Evolutionary conservation across 2,113 vertebrate species (phyloP).

Genomic region (Choloepus hoffmanni): DNA sequence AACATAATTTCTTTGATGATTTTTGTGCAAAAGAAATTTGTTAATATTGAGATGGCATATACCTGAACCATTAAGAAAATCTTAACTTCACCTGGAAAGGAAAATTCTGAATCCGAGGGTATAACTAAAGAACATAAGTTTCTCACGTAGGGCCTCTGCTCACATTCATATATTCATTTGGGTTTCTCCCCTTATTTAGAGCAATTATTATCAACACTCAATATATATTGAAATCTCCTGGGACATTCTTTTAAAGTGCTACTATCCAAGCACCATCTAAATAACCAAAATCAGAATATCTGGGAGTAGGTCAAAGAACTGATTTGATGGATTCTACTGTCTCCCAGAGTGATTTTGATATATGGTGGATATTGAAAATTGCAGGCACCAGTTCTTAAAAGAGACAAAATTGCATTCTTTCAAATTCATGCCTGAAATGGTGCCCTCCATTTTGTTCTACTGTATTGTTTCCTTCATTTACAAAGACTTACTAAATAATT

Average conservation of each 20-base stretch:
- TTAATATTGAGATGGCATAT: not conserved
- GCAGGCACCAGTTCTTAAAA: not conserved
- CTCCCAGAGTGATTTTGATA: not conserved
- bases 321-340: not conserved
- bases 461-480: not conserved
- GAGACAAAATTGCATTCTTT: not conserved
- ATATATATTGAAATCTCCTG: not conserved
- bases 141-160: not conserved
- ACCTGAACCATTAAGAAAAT: not conserved
- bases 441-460: not conserved
- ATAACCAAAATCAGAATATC: not conserved
- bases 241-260: not conserved
- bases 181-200: not conserved
- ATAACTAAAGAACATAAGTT: not conserved
- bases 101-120: not conserved
- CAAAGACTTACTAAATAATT: not conserved
- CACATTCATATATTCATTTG: rapidly evolving
- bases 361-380: not conserved
- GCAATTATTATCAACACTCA: not conserved
- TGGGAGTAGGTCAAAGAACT: not conserved
- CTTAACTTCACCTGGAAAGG: not conserved
- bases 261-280: not conserved
- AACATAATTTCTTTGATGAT: not conserved
- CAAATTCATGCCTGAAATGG: not conserved
- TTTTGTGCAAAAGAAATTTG: not conserved